These are phyloP conservation scores for Nothobranchius furzeri DNA, from an alignment of 2,113 vertebrate genomes.

Conservation along the genomic window DNA sequence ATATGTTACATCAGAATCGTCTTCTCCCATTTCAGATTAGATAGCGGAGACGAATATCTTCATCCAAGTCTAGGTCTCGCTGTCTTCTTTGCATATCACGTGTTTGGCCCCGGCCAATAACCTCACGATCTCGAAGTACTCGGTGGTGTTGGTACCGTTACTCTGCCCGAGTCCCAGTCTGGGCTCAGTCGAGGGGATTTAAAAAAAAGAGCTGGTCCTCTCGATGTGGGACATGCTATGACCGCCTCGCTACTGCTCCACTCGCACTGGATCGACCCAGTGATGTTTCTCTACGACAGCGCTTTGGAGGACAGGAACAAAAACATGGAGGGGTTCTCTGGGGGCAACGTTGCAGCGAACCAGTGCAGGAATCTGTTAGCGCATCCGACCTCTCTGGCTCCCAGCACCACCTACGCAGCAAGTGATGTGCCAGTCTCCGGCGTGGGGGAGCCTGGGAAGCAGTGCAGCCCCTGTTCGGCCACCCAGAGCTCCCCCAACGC, in stretches of 20 bases:
- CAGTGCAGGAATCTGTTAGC: slow-evolving; percentile 97
- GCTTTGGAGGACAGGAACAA: slow-evolving; percentile 93
- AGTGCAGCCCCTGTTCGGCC: slow-evolving; percentile 94
- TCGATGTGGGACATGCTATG: slow-evolving; percentile 98
- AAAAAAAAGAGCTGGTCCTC: slow-evolving; percentile 92
- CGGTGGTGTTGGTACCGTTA: slow-evolving; percentile 86
- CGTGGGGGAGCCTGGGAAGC: slow-evolving; percentile 92
- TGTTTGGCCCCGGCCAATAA: slow-evolving; percentile 87
- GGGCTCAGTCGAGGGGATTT: slow-evolving; percentile 94
- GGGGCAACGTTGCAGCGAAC: slow-evolving; percentile 90
- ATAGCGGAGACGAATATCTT: slow-evolving; percentile 1
- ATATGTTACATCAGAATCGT: too few relatives aligned
- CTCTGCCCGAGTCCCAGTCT: slow-evolving; percentile 84
- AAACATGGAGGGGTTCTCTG: slow-evolving; percentile 94
- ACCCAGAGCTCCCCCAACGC: slow-evolving; percentile 91
- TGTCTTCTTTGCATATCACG: slow-evolving; percentile 96
- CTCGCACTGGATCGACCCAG: slow-evolving; percentile 98
- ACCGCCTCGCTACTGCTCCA: slow-evolving; percentile 98
- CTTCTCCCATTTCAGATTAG: too few relatives aligned
- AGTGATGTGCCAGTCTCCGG: slow-evolving; percentile 87
- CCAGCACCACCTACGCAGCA: slow-evolving; percentile 83
- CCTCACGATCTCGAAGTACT: slow-evolving; percentile 81
- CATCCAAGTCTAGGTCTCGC: slow-evolving; percentile 75
- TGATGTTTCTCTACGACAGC: slow-evolving; percentile 99
- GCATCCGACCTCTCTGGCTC: slow-evolving; percentile 91